phyloP scores from a whole-genome alignment of 2,797 vertebrate species.

The Acanthurus leucopareius region DNA sequence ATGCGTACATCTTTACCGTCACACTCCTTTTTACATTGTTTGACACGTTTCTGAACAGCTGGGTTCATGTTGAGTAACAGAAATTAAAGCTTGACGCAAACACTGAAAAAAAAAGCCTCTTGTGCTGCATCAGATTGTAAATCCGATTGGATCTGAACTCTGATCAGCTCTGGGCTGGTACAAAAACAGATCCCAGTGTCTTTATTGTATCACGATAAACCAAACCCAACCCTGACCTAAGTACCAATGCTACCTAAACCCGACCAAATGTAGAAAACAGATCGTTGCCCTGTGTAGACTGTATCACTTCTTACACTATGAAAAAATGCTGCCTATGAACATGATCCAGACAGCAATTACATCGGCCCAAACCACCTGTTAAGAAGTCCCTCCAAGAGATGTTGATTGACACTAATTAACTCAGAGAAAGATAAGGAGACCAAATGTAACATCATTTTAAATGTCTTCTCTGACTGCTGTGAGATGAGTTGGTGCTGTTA shows the following conservation, averaged over 20 bases:
- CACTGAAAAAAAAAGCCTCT: too few relatives aligned
- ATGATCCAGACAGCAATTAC: not conserved
- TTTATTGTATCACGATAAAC: too few relatives aligned
- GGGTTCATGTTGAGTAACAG: too few relatives aligned
- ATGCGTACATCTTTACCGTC: too few relatives aligned
- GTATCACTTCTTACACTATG: not conserved
- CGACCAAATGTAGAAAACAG: not conserved
- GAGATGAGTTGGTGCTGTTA: not conserved
- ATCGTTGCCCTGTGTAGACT: not conserved
- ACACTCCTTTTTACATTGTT: too few relatives aligned
- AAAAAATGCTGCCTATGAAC: not conserved
- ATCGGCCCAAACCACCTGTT: not conserved
- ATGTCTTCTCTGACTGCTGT: not conserved
- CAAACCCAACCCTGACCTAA: not conserved
- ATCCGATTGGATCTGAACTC: too few relatives aligned
- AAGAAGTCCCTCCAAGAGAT: not conserved
- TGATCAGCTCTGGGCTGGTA: too few relatives aligned
- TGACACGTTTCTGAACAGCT: too few relatives aligned
- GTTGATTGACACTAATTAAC: slow-evolving; percentile 25
- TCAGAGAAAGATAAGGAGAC: slow-evolving; percentile 7
- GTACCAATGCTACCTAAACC: not conserved
- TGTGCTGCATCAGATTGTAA: too few relatives aligned
- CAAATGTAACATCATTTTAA: slow-evolving; percentile 2
- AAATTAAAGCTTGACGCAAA: too few relatives aligned
- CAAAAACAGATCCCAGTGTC: too few relatives aligned